These are phyloP conservation scores for Raja brachyura DNA, from an alignment of 2,113 vertebrate genomes.

Conservation along the genomic window DNA sequence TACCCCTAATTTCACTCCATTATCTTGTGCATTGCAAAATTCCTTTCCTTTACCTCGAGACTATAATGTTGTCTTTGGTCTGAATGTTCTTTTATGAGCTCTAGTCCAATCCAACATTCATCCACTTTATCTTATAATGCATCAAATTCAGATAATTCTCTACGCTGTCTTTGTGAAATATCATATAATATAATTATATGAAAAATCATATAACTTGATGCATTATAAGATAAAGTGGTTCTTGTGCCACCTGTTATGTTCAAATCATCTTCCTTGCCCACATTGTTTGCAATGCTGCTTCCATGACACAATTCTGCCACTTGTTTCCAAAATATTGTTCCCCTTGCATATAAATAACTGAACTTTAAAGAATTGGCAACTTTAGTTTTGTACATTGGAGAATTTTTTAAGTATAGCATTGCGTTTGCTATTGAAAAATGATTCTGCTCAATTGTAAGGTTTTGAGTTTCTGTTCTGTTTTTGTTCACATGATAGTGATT, in stretches of 20 bases:
- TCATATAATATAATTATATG: too few species aligned
- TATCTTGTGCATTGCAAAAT: neutral
- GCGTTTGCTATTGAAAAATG: too few species aligned
- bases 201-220: too few species aligned
- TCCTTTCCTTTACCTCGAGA: neutral
- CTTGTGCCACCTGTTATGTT: too few species aligned
- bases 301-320: neutral
- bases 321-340: neutral
- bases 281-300: neutral
- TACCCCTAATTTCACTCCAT: neutral
- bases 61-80: neutral
- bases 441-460: neutral
- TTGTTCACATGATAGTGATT: neutral
- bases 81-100: neutral
- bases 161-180: neutral
- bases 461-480: neutral
- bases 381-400: neutral
- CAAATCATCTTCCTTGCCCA: neutral
- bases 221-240: too few species aligned
- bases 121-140: neutral
- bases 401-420: too few species aligned
- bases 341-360: neutral
- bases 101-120: neutral
- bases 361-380: neutral
- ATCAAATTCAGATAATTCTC: neutral